phyloP scores from a whole-genome alignment of 2,113 vertebrate genomes.

The Pygoscelis antarcticus region DNA sequence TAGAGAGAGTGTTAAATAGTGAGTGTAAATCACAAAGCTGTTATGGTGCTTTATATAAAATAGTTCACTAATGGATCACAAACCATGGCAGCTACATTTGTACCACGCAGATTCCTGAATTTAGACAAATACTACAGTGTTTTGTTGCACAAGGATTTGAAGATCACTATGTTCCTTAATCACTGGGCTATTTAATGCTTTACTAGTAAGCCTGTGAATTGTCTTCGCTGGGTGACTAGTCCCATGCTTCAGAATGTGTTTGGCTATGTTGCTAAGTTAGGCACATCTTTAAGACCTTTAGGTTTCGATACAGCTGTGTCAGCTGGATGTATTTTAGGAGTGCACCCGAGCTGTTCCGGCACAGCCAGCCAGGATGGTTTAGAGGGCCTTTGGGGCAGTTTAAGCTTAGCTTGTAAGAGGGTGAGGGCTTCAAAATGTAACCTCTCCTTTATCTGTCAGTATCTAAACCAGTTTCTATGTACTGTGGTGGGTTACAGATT shows the following conservation, averaged over 20 bases:
- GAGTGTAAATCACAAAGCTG: slow-evolving; percentile 9
- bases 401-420: not conserved
- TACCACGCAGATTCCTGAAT: not conserved
- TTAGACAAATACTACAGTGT: not conserved
- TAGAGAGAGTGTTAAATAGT: slow-evolving; percentile 5
- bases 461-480: not conserved
- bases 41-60: not conserved
- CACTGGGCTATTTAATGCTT: not conserved
- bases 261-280: not conserved
- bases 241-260: not conserved
- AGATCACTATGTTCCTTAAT: not conserved
- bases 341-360: not conserved
- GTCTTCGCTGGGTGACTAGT: not conserved
- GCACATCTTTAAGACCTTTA: not conserved
- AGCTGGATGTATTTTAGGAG: not conserved
- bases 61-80: not conserved
- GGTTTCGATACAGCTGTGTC: not conserved
- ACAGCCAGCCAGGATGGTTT: not conserved
- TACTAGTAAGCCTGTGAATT: not conserved
- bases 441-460: not conserved
- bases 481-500: not conserved
- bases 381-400: not conserved
- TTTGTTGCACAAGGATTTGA: not conserved
- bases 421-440: not conserved
- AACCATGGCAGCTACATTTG: not conserved